phyloP scores from a whole-genome alignment of 1,140 invertebrate species.

The Oryctes rhinoceros region DNA sequence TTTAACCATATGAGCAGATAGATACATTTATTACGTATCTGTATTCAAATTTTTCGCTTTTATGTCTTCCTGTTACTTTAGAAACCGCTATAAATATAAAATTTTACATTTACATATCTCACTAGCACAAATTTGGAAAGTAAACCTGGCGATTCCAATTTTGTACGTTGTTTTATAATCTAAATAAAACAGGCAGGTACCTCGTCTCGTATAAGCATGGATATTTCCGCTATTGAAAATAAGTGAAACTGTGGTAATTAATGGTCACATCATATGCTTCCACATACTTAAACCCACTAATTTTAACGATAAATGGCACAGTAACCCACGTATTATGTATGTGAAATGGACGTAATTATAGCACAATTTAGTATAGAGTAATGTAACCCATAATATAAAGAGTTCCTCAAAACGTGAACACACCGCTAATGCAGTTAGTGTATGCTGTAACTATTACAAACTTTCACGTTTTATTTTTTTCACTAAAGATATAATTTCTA shows the following conservation, averaged over 20 bases:
- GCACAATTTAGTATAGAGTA: neutral
- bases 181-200: neutral
- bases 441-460: neutral
- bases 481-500: neutral
- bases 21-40: too few species aligned
- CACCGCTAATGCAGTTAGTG: neutral
- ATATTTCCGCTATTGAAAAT: neutral
- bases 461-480: slow-evolving; percentile 2
- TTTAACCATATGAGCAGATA: too few species aligned
- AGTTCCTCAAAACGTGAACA: neutral
- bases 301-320: slow-evolving; percentile 8
- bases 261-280: neutral
- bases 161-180: neutral
- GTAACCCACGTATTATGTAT: neutral
- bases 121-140: too few species aligned
- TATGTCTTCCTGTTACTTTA: too few species aligned
- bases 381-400: neutral
- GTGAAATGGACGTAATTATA: neutral
- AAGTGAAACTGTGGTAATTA: slow-evolving; percentile 1
- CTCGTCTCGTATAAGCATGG: neutral
- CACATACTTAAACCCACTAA: neutral
- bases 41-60: too few species aligned
- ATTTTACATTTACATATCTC: too few species aligned
- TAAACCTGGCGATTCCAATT: too few species aligned
- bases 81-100: too few species aligned